Evolutionary conservation across 1,140 invertebrate genomes (phyloP), one percentile per base, ranked within the genome.

Genomic region (Hyphantria cunea): DNA sequence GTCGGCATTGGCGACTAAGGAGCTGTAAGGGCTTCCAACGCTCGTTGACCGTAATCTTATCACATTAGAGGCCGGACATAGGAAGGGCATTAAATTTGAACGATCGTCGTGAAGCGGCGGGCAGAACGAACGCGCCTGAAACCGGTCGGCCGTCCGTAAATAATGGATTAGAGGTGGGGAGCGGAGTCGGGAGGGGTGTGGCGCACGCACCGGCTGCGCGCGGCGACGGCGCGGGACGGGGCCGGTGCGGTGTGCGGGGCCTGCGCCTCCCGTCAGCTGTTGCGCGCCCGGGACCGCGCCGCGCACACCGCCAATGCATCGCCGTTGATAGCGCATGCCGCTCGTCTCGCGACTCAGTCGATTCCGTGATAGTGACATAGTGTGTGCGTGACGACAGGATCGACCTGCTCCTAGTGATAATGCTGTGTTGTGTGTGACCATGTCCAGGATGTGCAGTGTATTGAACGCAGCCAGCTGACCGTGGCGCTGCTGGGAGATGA

Each of bases 1-100:
- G 45, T 51, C 41, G 25, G 58, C 49, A 33, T 37, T 14, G 56
- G 9, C 39, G 52, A 42, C 34, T 45, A 42, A 31, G 53, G 42
- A 50, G 56, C 60, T 42, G 51, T 15, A 56, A 66, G 66, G 68
- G 65, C 64, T 75, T 69, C 70, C 76, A 66, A 49, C 66, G 72
- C 69, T 68, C 70, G 71, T 55, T 64, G 73, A 64, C 68, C 68
- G 78, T 86, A 89, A 86, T 87, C 86, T 89, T 89, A 89, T 89
- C 86, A 78, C 78, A 84, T 86, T 86, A 82, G 84, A 89, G 84
- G 76, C 86, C 86, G 84, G 86, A 89, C 86, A 89, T 89, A 87
- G 86, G 84, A 89, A 89, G 84, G 84, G 86, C 86, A 89, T 89
- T 87, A 89, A 87, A 85, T 87, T 87, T 85, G 84, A 87, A 86